phyloP scores from a whole-genome alignment of 2,113 vertebrate species.

The Platysternon megacephalum region DNA sequence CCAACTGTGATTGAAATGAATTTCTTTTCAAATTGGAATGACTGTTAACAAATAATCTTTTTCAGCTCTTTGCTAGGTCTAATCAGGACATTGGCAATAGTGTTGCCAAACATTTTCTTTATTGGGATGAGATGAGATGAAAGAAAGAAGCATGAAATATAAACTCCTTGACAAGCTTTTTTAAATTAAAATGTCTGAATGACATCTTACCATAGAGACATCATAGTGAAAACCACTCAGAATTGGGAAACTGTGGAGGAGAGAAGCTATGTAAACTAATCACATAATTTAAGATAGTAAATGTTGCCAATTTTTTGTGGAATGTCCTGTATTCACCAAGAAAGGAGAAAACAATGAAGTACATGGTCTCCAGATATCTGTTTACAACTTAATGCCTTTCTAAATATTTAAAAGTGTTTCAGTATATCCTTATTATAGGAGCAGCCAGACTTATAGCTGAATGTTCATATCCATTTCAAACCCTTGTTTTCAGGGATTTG shows the following conservation, averaged over 20 bases:
- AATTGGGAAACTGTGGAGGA: neutral
- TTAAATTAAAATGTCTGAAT: neutral
- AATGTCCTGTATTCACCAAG: neutral
- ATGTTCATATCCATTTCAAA: neutral
- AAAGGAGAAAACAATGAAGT: neutral
- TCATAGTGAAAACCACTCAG: neutral
- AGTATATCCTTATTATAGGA: neutral
- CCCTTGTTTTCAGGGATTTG: neutral
- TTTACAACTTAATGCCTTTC: neutral
- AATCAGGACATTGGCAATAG: neutral
- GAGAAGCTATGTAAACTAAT: neutral
- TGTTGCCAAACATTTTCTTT: neutral
- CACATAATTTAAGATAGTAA: fast-evolving
- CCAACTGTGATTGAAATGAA: neutral
- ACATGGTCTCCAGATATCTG: neutral
- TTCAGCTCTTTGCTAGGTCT: neutral
- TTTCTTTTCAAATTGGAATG: neutral
- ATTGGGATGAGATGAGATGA: neutral
- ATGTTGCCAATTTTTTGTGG: neutral
- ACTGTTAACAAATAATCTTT: neutral
- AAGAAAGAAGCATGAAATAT: neutral
- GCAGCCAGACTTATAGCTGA: neutral
- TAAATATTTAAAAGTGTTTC: neutral
- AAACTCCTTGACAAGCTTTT: neutral
- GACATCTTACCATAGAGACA: neutral